Evolutionary conservation across 2,797 vertebrate genomes (phyloP).

Genomic region (Diplodus puntazzo): DNA sequence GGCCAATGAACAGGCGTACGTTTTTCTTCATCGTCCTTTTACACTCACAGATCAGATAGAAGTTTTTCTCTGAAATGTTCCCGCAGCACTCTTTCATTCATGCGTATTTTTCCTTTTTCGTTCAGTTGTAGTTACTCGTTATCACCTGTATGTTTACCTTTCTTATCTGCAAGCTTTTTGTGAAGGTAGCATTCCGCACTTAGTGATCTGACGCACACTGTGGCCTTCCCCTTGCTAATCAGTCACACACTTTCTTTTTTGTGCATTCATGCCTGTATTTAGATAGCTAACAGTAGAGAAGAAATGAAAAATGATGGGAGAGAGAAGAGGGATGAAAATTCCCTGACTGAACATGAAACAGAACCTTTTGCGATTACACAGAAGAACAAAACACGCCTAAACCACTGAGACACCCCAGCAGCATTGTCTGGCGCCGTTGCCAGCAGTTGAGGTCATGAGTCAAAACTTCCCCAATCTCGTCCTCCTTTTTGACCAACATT

Average conservation of each 20-base stretch:
- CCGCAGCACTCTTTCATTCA: background rate
- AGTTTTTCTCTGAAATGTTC: background rate
- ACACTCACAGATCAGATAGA: background rate
- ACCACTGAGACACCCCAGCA: too few relatives aligned
- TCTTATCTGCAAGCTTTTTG: conserved; percentile 1
- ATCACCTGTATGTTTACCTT: background rate
- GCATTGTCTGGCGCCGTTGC: too few relatives aligned
- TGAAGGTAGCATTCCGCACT: background rate
- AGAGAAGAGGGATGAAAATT: too few relatives aligned
- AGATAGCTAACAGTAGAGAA: too few relatives aligned
- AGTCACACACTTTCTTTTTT: background rate
- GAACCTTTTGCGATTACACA: too few relatives aligned
- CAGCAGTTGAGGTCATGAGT: too few relatives aligned
- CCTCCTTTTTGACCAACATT: too few relatives aligned
- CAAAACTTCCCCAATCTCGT: too few relatives aligned
- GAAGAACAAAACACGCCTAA: too few relatives aligned
- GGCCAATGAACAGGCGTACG: too few relatives aligned
- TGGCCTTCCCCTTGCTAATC: background rate
- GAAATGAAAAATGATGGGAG: too few relatives aligned
- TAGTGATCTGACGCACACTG: conserved; percentile 15
- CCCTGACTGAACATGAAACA: too few relatives aligned
- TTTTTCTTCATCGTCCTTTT: background rate
- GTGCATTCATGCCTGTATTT: background rate
- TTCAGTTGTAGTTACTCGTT: conserved; percentile 1
- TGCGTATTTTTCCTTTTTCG: background rate